These are phyloP conservation scores for Pycnomerus fuliginosus DNA, from an alignment of 2,888 invertebrate genomes.

Conservation along the genomic window DNA sequence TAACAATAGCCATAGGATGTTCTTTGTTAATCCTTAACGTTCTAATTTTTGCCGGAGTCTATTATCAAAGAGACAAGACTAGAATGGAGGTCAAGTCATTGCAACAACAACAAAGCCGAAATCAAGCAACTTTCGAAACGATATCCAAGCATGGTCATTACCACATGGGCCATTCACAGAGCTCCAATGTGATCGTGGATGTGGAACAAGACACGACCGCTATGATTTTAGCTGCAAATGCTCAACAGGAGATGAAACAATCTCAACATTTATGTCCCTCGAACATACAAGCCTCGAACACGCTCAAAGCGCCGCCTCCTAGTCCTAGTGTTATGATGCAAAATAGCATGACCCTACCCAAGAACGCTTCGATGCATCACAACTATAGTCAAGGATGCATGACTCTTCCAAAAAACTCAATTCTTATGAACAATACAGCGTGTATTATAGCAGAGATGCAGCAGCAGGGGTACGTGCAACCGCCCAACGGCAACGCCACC, in stretches of 20 bases:
- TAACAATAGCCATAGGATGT: slow-evolving; percentile 80
- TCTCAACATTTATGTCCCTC: slow-evolving; percentile 56
- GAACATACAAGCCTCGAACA: slow-evolving; percentile 51
- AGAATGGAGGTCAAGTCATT: slow-evolving; percentile 74
- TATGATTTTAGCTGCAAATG: slow-evolving; percentile 59
- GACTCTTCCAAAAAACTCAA: slow-evolving; percentile 63
- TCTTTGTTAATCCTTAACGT: slow-evolving; percentile 79
- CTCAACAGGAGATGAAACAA: slow-evolving; percentile 57
- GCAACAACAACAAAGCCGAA: slow-evolving; percentile 74
- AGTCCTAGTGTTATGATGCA: slow-evolving; percentile 59
- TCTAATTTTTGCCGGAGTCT: slow-evolving; percentile 80
- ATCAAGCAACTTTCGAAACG: slow-evolving; percentile 65
- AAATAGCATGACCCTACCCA: slow-evolving; percentile 55
- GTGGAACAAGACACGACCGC: slow-evolving; percentile 72
- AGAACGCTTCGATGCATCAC: slow-evolving; percentile 53
- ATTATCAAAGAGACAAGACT: slow-evolving; percentile 78
- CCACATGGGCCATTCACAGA: slow-evolving; percentile 72
- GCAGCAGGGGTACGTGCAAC: slow-evolving; percentile 60
- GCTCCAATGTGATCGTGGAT: slow-evolving; percentile 80
- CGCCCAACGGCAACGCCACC: slow-evolving; percentile 61
- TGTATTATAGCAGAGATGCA: slow-evolving; percentile 59
- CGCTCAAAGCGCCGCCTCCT: slow-evolving; percentile 64
- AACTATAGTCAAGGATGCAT: slow-evolving; percentile 52
- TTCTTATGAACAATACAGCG: slow-evolving; percentile 54
- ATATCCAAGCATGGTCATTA: slow-evolving; percentile 81